Conservation (phyloP, 35 echinoderm and acorn worm genomes). For the Nesometra sesokonis region DNA sequence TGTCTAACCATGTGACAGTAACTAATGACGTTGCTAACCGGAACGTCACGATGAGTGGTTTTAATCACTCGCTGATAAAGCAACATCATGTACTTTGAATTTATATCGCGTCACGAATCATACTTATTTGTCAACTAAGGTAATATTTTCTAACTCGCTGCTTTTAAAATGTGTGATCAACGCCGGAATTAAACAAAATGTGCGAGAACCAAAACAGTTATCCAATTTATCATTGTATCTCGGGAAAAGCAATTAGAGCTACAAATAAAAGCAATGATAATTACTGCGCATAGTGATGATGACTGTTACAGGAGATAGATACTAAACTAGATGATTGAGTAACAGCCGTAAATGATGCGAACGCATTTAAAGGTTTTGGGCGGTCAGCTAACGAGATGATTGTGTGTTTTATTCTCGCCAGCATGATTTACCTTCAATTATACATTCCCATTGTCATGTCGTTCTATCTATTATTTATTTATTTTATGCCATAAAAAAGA, state of each 20-base stretch:
- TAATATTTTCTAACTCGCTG: not conserved
- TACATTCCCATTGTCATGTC: not conserved
- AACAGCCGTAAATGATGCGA: not conserved
- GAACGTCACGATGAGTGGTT: not conserved
- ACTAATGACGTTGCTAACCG: too few relatives aligned
- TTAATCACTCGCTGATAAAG: not conserved
- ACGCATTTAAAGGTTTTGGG: not conserved
- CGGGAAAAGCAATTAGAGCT: not conserved
- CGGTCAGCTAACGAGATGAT: not conserved
- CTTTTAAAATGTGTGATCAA: not conserved
- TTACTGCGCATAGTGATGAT: not conserved
- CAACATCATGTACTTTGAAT: not conserved
- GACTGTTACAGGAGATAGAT: not conserved
- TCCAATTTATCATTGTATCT: not conserved
- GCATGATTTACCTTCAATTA: not conserved
- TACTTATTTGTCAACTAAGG: not conserved
- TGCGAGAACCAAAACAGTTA: not conserved
- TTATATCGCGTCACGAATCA: not conserved
- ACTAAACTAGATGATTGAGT: not conserved
- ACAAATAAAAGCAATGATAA: not conserved
- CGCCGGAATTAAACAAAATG: not conserved
- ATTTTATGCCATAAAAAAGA: not conserved
- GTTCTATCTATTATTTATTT: not conserved
- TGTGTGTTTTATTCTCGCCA: not conserved
- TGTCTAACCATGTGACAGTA: too few relatives aligned